A percentile compares a stretch with the other conserved stretches of the same genome.
Conservation (phyloP, 2,797 vertebrate genomes). For the Rhinatrema bivittatum region DNA sequence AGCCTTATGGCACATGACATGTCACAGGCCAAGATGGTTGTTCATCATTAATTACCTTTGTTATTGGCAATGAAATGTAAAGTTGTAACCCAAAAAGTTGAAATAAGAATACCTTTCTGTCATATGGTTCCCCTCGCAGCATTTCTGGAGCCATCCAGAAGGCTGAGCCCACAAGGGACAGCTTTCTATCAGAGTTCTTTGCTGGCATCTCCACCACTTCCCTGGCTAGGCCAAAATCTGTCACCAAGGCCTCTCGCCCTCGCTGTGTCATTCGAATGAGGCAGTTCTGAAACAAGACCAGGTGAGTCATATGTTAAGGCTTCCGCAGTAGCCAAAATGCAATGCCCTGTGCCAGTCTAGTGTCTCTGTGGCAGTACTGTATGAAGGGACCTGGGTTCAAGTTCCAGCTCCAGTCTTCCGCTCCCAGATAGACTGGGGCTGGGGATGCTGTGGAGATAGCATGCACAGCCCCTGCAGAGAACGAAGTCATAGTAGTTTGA, state of each 20-base stretch:
- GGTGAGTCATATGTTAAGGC: not conserved
- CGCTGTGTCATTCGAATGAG: slow-evolving; percentile 62
- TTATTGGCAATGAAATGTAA: no score
- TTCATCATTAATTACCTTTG: no score
- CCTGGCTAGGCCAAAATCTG: slow-evolving; percentile 78
- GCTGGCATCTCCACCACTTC: slow-evolving; percentile 72
- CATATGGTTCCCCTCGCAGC: slow-evolving; percentile 78
- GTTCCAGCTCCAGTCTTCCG: no score
- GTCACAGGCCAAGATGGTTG: no score
- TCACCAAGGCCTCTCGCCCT: slow-evolving; percentile 72
- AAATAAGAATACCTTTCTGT: slow-evolving; percentile 62
- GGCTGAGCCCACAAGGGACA: slow-evolving; percentile 78
- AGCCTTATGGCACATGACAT: no score
- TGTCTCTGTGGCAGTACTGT: rapidly evolving
- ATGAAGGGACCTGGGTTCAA: not conserved
- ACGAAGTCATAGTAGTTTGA: no score
- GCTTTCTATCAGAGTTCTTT: slow-evolving; percentile 65
- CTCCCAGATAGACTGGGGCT: no score
- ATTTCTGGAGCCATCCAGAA: slow-evolving; percentile 90
- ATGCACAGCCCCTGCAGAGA: no score
- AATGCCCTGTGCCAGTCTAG: rapidly evolving
- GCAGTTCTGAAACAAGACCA: slow-evolving; percentile 63
- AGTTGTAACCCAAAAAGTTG: no score
- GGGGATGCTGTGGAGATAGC: no score
- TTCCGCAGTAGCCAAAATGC: rapidly evolving